Base-by-base conservation (phyloP, 2,888 invertebrate genomes). In the Pristionchus japonicus region DNA sequence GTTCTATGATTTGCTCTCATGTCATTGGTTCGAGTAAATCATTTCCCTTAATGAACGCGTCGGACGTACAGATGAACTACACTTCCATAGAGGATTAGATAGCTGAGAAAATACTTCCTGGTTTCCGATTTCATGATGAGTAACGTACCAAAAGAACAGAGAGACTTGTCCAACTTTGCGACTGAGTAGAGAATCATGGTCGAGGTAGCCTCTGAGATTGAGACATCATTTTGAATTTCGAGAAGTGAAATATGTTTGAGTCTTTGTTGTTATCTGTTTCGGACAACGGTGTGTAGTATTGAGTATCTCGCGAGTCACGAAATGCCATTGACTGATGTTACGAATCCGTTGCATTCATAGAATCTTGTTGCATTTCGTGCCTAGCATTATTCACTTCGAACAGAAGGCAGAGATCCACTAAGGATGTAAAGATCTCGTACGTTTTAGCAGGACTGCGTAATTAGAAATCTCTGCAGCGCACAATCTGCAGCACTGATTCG, bases 131-230 rank as follows among this genome's bases (percentile, higher is more conserved):
- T 34, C 34, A 27, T 34, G 15, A 27, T 20, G 67, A 1, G 57
- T 57, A 34, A 34, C 34, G 34, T 3, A 52, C 82, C 82, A 83
- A 49, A 52, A 83, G 27, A 52, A 83, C 23, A 83, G 34, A 1
- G 82, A 49, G 20, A 83, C 17, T 9, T 83, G 82, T 34, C 82
- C 82, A 15, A 83, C 27, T 31, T 52, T 49, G 7, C 52, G n/a
- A 83, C 82, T 83, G 34, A 83, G 49, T 0, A 83, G 82, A 9
- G 82, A 52, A 43, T 83, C 34, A 23, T 83, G 82, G 23, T 83
- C 82, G 34, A 52, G 52, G 34, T 20, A 34, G 27, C 82, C 82
- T 15, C 82, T 83, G 82, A 3, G 52, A 83, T 31, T 20, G 11
- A 23, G 3, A n/a, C n/a, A n/a, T n/a, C 57, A 15, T 4, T 15